Evolutionary conservation across 2,113 vertebrate species (phyloP), one percentile per base, ranked within the genome.

Genomic region (Lathamus discolor): DNA sequence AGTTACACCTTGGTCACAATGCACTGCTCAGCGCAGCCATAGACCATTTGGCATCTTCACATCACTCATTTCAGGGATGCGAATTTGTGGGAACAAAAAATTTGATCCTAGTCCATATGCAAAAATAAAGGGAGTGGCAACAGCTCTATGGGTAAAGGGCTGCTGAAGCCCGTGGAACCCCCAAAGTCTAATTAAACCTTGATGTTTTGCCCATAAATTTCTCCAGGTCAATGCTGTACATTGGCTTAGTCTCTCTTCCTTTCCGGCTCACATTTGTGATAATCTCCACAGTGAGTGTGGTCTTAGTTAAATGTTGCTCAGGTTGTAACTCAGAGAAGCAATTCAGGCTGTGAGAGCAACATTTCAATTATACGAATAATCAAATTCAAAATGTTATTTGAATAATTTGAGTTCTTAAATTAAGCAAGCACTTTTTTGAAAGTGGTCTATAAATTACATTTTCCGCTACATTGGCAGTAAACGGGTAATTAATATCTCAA

Each of bases 401-500:
- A 98, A 99, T 99, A 98, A 98, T 98, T 97, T 96, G 97, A 97
- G 98, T 98, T 98, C 98, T 98, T 98, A 98, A 99, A 98, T 99
- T 98, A 99, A 98, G 98, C 95, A 97, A 95, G 97, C 98, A 97
- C 98, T 97, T 97, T 95, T 97, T 94, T 96, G 86, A 98, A 98
- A 99, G 98, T 98, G 98, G 98, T 97, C 98, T 98, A 98, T 99
- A 99, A 99, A 99, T 99, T 99, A 98, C 98, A 99, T 99, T 99
- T 99, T 99, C 98, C 98, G 93, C 98, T 99, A 99, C 99, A 99
- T 99, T 99, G 99, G 97, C 98, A 98, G 98, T 98, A 97, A 99
- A 99, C 98, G 98, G 98, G 98, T 99, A 99, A 99, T 99, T 99
- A 99, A 99, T 99, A 99, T 98, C 98, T 98, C 98, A 98, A 98